Base-by-base conservation (phyloP, 2,797 vertebrate species). In the Brotula barbata region DNA sequence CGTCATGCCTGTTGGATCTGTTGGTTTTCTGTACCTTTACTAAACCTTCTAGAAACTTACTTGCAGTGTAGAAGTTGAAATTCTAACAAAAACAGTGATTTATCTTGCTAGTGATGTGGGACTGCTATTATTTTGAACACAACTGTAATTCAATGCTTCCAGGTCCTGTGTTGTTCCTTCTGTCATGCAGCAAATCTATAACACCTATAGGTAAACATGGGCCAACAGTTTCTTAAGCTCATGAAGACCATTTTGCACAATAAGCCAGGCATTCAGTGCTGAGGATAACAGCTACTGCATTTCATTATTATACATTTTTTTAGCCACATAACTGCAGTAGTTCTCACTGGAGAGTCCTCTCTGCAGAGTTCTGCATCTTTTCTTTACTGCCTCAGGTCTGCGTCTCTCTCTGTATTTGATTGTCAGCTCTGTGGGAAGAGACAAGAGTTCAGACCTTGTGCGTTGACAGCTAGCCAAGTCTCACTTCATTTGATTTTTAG, bases 301-400 rank as follows among this genome's bases (percentile, higher is more conserved):
- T 68, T 58, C 20, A 37, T 70, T 12, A 16, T 36, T 25, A 52
- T 39, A 37, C 7, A 37, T 52, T 67, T 37, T 44, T 58, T 39
- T 44, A 47, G 56, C 57, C 64, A 3, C 39, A 61, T 51, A 17
- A 72, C 50, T 64, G 70, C 70, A 63, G 23, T 45, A 36, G 54
- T 40, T 46, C 23, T 49, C 20, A 17, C 15, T 2, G 37, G 7
- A 64, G 19, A 66, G 49, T 70, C 48, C 51, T 54, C 75, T 58
- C 41, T 50, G 49, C 40, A 2, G 15, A 57, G 25, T 13, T 47
- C 19, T 21, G 41, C 1, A 51, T 55, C 16, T 28, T 40, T 47
- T 49, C 51, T 28, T 40, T 47, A 47, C 51, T 2, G 7, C 45
- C 58, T 91, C 84, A 91, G 61, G 85, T 88, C 68, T 89, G 87